Evolutionary conservation across 64 coral and sea anemone genomes (phyloP).

Genomic region (Montipora capricornis): DNA sequence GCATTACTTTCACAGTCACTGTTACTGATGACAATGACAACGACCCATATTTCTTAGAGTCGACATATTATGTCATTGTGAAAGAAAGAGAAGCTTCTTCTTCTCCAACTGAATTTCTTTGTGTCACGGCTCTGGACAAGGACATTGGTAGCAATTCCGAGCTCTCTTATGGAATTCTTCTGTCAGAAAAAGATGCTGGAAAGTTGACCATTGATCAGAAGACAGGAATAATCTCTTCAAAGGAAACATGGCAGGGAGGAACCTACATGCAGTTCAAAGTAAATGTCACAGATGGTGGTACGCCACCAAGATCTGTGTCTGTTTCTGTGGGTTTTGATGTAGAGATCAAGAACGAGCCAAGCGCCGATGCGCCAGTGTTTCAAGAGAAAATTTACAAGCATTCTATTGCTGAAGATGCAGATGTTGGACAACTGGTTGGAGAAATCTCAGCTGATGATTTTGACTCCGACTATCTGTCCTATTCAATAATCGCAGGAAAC

Average conservation of each 20-base stretch:
- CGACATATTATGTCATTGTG: conserved; percentile 6
- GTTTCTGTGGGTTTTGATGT: conserved; percentile 57
- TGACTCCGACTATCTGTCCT: conserved; percentile 48
- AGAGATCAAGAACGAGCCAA: conserved; percentile 29
- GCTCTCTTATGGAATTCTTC: conserved; percentile 57
- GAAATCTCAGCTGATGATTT: conserved; percentile 39
- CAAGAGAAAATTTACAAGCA: not conserved
- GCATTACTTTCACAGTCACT: conserved; percentile 68
- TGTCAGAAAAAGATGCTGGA: conserved; percentile 18
- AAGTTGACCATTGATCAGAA: conserved; percentile 66
- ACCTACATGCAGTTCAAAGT: conserved; percentile 65
- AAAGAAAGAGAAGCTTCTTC: conserved; percentile 42
- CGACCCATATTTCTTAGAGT: conserved; percentile 51
- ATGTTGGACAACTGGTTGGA: conserved; percentile 55
- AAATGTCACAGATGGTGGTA: conserved; percentile 66
- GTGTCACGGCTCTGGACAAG: conserved; percentile 59
- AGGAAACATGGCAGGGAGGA: conserved; percentile 29
- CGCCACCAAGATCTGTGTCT: conserved; percentile 24
- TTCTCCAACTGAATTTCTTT: conserved; percentile 21
- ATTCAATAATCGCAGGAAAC: conserved; percentile 76
- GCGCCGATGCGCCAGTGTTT: conserved; percentile 42
- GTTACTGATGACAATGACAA: conserved; percentile 90
- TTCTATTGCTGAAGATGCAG: conserved; percentile 49
- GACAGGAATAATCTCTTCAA: conserved; percentile 72
- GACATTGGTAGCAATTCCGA: conserved; percentile 82